phyloP scores from a whole-genome alignment of 2,888 invertebrate genomes.

The Philereme transversata region DNA sequence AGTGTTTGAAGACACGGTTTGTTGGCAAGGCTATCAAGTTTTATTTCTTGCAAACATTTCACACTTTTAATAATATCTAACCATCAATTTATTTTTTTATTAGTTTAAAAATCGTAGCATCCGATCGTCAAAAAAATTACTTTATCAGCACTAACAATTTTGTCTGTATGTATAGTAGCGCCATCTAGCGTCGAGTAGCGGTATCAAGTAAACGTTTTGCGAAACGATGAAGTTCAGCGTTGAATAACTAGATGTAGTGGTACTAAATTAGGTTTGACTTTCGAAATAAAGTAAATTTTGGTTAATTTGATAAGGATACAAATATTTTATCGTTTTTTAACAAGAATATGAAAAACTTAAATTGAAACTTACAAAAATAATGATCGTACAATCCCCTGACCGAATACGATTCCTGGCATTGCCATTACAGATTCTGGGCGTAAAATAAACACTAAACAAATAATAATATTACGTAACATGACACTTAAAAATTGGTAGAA shows the following conservation, averaged over 20 bases:
- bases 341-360: no score
- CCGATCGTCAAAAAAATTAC: neutral
- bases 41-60: slow-evolving; percentile 39
- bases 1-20: slow-evolving; percentile 72
- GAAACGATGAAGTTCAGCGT: slow-evolving; percentile 5
- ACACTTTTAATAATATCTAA: slow-evolving; percentile 35
- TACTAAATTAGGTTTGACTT: neutral
- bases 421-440: no score
- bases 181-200: slow-evolving; percentile 70
- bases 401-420: no score
- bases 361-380: no score
- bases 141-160: slow-evolving; percentile 13
- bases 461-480: no score
- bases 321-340: no score
- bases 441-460: no score
- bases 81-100: slow-evolving; percentile 8
- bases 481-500: no score
- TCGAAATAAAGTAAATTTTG: neutral
- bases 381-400: no score
- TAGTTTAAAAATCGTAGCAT: slow-evolving; percentile 9
- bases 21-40: slow-evolving; percentile 69
- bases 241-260: slow-evolving; percentile 30
- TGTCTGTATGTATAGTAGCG: slow-evolving; percentile 41
- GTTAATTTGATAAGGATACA: no score
- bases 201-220: slow-evolving; percentile 27